Conservation (phyloP, 2,797 vertebrate species). For the Microcaecilia unicolor region DNA sequence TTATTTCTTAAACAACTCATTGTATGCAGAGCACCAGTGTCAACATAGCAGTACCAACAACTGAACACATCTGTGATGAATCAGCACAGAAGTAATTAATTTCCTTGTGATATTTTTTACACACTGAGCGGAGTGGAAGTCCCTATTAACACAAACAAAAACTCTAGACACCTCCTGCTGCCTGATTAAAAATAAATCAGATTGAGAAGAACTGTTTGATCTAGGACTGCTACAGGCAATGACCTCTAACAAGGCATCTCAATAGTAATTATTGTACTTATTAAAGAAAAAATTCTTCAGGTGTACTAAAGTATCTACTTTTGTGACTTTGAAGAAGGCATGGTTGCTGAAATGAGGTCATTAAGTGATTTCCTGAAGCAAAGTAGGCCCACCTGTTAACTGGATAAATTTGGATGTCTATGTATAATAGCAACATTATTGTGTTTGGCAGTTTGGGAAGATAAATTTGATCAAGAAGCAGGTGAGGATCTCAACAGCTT, state of each 20-base stretch:
- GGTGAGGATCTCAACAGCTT: conserved; percentile 43
- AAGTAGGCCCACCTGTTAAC: neutral
- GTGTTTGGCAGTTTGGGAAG: conserved; percentile 27
- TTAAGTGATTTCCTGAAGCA: neutral
- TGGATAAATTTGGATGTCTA: neutral
- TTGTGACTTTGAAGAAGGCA: conserved; percentile 18
- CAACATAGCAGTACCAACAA: conserved; percentile 28
- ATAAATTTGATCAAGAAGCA: conserved; percentile 42
- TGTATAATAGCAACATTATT: conserved; percentile 17
- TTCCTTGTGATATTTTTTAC: conserved; percentile 61
- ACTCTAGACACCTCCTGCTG: conserved; percentile 47
- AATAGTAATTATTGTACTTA: conserved; percentile 54
- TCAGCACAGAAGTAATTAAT: conserved; percentile 62
- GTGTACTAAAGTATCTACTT: conserved; percentile 30
- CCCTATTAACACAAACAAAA: conserved; percentile 55
- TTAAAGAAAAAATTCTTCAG: conserved; percentile 45
- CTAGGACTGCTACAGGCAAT: conserved; percentile 52
- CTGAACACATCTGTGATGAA: conserved; percentile 47
- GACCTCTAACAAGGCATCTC: conserved; percentile 51
- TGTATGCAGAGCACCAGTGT: conserved; percentile 33
- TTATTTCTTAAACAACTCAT: conserved; percentile 16
- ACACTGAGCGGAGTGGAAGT: conserved; percentile 39
- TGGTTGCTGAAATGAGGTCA: conserved; percentile 5
- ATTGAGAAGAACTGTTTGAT: conserved; percentile 42
- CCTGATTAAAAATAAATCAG: conserved; percentile 49